phyloP scores from a whole-genome alignment of 64 coral and sea anemone species.

The Cladopsammia gracilis region DNA sequence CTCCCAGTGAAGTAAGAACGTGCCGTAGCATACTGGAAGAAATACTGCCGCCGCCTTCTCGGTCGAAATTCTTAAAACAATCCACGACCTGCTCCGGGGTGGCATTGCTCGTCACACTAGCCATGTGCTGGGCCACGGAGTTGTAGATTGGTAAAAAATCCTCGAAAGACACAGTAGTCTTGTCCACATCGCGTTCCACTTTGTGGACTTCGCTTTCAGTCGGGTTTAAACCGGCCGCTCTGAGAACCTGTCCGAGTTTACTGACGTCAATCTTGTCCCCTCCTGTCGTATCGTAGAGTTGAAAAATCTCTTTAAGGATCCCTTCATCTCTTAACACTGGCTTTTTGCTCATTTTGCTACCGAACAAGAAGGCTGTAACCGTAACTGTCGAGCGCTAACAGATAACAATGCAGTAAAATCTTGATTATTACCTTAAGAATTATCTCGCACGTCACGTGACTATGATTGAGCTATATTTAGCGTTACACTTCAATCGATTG shows the following conservation, averaged over 20 bases:
- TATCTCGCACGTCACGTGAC: not conserved
- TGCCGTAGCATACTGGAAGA: slow-evolving; percentile 87
- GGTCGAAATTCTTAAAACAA: slow-evolving; percentile 95
- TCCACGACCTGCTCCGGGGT: slow-evolving; percentile 89
- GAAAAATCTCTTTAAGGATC: slow-evolving; percentile 92
- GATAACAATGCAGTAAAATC: not conserved
- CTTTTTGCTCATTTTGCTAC: slow-evolving; percentile 12
- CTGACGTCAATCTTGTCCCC: slow-evolving; percentile 76
- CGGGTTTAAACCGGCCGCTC: slow-evolving; percentile 89
- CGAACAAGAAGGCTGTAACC: not conserved
- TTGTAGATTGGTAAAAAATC: slow-evolving; percentile 94
- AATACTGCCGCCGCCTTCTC: slow-evolving; percentile 75
- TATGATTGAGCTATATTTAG: not conserved
- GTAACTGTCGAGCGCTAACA: not conserved
- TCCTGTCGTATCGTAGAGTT: slow-evolving; percentile 93
- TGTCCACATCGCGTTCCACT: slow-evolving; percentile 89
- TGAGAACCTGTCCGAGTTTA: slow-evolving; percentile 83
- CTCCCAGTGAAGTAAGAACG: slow-evolving; percentile 93
- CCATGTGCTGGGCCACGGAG: slow-evolving; percentile 79
- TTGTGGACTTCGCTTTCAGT: slow-evolving; percentile 93
- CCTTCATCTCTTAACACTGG: slow-evolving; percentile 67
- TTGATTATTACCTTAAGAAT: not conserved
- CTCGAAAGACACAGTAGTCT: slow-evolving; percentile 79
- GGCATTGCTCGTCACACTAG: slow-evolving; percentile 62
- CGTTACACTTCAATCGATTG: not conserved